Conservation (phyloP, 1,140 invertebrate species). For the Aphaenogaster rudis region DNA sequence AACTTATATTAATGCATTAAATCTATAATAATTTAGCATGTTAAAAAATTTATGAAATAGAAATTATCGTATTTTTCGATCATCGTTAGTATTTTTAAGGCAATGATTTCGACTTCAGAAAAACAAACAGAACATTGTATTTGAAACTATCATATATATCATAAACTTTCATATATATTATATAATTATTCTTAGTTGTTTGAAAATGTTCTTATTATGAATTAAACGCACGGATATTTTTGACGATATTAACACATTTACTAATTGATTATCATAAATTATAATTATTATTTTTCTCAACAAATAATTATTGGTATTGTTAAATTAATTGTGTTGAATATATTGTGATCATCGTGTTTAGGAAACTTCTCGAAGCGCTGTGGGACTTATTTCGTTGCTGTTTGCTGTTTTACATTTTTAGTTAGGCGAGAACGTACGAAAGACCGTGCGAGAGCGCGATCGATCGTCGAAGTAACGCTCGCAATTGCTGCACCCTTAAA, state of each 20-base stretch:
- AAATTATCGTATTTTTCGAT: background rate
- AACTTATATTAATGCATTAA: background rate
- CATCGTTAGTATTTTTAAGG: background rate
- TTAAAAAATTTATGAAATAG: background rate
- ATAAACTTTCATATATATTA: background rate
- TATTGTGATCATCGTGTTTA: background rate
- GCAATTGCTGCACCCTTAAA: constrained; percentile 64
- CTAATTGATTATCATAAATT: background rate
- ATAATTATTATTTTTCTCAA: background rate
- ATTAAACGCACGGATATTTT: background rate
- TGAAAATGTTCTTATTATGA: constrained; percentile 1
- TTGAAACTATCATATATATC: background rate
- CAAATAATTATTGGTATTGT: background rate
- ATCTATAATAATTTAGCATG: background rate
- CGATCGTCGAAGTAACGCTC: constrained; percentile 56
- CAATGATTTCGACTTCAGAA: background rate
- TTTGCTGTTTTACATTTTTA: constrained; percentile 33
- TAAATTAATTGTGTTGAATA: background rate
- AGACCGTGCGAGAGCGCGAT: constrained; percentile 36
- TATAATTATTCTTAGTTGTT: background rate
- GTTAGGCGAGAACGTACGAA: constrained; percentile 18
- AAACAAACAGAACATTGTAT: background rate
- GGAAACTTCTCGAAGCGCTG: background rate
- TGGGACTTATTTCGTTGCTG: background rate
- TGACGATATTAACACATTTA: background rate